A percentile compares a stretch with the other conserved stretches of the same genome.
Evolutionary conservation across 1,140 invertebrate genomes (phyloP).

Genomic region (Triops longicaudatus): DNA sequence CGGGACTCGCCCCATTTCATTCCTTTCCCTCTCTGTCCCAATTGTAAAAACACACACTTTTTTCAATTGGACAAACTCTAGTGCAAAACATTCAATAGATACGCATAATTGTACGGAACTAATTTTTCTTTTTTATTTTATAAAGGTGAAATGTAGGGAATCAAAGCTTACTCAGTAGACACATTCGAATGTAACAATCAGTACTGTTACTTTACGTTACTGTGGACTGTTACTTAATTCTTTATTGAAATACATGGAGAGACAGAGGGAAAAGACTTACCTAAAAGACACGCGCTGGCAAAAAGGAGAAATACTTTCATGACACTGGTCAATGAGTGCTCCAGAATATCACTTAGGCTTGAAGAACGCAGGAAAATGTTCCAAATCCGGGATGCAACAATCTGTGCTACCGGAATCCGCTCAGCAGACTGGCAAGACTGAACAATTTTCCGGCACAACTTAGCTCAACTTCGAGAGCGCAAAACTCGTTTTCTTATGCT

Average conservation of each 20-base stretch:
- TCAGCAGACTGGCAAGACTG: background rate
- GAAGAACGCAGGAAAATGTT: background rate
- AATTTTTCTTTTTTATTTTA: too few relatives aligned
- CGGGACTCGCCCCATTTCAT: background rate
- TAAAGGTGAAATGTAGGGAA: too few relatives aligned
- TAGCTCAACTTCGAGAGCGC: too few relatives aligned
- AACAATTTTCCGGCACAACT: background rate
- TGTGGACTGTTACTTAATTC: too few relatives aligned
- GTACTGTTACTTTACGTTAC: too few relatives aligned
- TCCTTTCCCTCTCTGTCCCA: background rate
- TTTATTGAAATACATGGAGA: too few relatives aligned
- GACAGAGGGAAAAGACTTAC: background rate
- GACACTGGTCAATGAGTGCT: background rate
- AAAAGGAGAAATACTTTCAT: background rate
- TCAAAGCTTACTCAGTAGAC: too few relatives aligned
- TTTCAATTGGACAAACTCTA: background rate
- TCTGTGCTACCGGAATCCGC: background rate
- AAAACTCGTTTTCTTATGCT: background rate
- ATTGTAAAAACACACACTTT: background rate
- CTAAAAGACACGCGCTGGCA: background rate
- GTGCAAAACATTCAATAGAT: too few relatives aligned
- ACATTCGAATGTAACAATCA: too few relatives aligned
- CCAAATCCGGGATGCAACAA: background rate
- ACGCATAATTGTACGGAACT: too few relatives aligned
- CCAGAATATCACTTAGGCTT: background rate